phyloP scores from a whole-genome alignment of 2,113 vertebrate species.

The Brachyistius frenatus region DNA sequence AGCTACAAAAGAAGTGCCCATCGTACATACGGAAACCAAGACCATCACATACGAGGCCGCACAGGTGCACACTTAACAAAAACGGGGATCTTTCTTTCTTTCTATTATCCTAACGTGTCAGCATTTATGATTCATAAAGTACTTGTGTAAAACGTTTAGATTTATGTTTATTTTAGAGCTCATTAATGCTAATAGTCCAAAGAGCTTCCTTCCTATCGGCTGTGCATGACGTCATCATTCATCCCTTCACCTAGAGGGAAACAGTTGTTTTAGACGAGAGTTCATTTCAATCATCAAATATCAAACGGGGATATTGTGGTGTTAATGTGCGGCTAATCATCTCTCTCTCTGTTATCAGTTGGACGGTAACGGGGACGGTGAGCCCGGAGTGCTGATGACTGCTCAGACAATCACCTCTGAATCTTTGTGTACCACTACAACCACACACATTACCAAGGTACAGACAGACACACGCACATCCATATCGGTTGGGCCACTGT shows the following conservation, averaged over 20 bases:
- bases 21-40: slow-evolving; percentile 99
- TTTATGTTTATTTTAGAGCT: background rate
- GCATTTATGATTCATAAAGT: background rate
- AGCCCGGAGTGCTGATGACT: slow-evolving; percentile 92
- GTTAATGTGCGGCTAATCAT: background rate
- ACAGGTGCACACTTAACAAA: slow-evolving; percentile 86
- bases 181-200: background rate
- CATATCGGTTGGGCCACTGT: background rate
- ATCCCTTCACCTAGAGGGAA: slow-evolving; percentile 24
- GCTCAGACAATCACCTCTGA: slow-evolving; percentile 98
- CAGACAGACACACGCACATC: slow-evolving; percentile 62
- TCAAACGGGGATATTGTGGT: background rate
- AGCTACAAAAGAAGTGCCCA: slow-evolving; percentile 98
- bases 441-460: slow-evolving; percentile 99
- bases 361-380: slow-evolving; percentile 88
- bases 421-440: slow-evolving; percentile 96
- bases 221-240: slow-evolving; percentile 38
- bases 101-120: background rate
- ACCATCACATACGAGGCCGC: slow-evolving; percentile 99
- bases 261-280: background rate
- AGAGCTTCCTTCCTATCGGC: slow-evolving; percentile 39
- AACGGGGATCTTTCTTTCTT: slow-evolving; percentile 3
- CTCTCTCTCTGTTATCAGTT: slow-evolving; percentile 78
- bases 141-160: slow-evolving; percentile 15
- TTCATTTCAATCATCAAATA: background rate